Evolutionary conservation across 2,888 invertebrate species (phyloP).

Genomic region (Eilema griseolum): DNA sequence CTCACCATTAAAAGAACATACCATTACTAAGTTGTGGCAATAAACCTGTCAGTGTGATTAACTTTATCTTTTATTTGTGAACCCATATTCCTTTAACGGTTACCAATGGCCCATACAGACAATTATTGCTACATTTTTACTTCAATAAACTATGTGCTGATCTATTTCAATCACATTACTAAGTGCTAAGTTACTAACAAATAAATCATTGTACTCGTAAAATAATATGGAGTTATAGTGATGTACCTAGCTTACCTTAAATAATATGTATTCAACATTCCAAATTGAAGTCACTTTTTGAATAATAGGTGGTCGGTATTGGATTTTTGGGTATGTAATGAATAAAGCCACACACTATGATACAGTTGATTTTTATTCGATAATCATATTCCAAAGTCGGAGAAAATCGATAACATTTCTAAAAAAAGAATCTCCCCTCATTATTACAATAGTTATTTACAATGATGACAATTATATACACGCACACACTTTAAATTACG

Average conservation of each 20-base stretch:
- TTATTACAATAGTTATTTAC: conserved; percentile 70
- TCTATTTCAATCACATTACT: not conserved
- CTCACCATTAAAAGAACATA: conserved; percentile 15
- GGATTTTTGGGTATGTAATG: not conserved
- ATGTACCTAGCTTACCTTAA: too few species aligned
- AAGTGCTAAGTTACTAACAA: not conserved
- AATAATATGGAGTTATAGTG: too few species aligned
- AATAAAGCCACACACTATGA: conserved; percentile 55
- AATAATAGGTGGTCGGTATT: too few species aligned
- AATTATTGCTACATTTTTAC: not conserved
- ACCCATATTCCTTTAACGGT: not conserved
- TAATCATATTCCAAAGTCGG: conserved; percentile 73
- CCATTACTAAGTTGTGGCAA: not conserved
- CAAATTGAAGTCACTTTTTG: not conserved
- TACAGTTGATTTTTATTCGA: conserved; percentile 77
- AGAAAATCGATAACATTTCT: conserved; percentile 78
- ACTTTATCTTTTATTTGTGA: not conserved
- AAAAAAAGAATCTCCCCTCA: conserved; percentile 60
- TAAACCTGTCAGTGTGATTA: conserved; percentile 2
- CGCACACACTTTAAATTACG: conserved; percentile 65
- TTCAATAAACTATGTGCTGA: not conserved
- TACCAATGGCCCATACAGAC: not conserved
- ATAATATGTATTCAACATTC: too few species aligned
- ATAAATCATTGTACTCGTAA: too few species aligned
- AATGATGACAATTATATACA: conserved; percentile 61